Evolutionary conservation across 1,140 invertebrate genomes (phyloP).

Genomic region (Aplysia californica): DNA sequence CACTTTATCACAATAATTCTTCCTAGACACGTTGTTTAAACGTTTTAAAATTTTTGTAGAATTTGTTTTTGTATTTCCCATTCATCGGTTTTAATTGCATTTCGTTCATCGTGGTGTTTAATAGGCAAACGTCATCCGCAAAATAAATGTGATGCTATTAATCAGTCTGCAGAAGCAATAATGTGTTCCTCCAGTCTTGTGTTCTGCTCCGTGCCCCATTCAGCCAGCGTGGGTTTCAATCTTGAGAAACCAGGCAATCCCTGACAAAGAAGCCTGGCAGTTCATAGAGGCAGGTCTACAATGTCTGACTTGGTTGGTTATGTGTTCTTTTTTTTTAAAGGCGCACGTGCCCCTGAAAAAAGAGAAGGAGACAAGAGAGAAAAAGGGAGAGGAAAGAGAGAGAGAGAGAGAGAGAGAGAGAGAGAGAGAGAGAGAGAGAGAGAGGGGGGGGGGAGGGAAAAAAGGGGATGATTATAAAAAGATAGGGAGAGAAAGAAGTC

Average conservation of each 20-base stretch:
- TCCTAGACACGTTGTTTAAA: too few species aligned
- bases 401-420: slow-evolving; percentile 6
- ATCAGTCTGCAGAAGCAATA: too few species aligned
- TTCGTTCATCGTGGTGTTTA: too few species aligned
- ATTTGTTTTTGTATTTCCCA: too few species aligned
- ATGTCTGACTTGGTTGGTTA: neutral
- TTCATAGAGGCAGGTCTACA: neutral
- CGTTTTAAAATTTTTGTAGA: too few species aligned
- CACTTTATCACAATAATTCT: too few species aligned
- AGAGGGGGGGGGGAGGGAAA: slow-evolving; percentile 5
- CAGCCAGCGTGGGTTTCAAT: neutral
- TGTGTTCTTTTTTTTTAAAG: neutral
- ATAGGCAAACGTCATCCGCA: too few species aligned
- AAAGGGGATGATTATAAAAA: neutral
- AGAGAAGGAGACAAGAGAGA: neutral
- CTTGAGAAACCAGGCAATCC: too few species aligned
- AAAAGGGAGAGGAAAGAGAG: neutral
- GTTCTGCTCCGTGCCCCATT: neutral
- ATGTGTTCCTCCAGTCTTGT: too few species aligned
- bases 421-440: slow-evolving; percentile 16
- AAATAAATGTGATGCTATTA: too few species aligned
- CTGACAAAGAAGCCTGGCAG: neutral
- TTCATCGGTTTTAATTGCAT: too few species aligned
- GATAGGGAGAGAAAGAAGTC: slow-evolving; percentile 20
- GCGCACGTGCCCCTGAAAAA: neutral